Conservation (phyloP, 2,888 invertebrate genomes). For the Drosophila subquinaria region DNA sequence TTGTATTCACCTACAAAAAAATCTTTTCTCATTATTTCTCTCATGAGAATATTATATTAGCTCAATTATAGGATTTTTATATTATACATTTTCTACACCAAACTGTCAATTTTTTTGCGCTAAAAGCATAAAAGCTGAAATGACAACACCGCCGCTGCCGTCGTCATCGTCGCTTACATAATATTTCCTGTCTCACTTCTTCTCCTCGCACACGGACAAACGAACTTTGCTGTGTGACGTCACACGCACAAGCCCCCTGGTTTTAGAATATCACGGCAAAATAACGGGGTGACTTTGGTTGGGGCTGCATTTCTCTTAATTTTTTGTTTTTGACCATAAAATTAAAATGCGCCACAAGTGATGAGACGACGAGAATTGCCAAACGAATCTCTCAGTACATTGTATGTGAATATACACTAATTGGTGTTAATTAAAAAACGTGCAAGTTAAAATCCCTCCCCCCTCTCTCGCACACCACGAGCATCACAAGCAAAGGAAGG, state of each 20-base stretch:
- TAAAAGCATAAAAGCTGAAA: neutral
- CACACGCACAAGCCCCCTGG: slow-evolving; percentile 48
- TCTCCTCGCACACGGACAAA: neutral
- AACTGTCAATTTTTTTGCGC: no score
- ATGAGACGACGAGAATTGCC: slow-evolving; percentile 21
- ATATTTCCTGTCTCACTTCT: slow-evolving; percentile 23
- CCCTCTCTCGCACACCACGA: neutral
- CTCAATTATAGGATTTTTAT: no score
- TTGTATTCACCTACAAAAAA: no score
- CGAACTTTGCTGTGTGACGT: slow-evolving; percentile 56
- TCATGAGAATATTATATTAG: no score
- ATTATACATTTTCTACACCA: no score
- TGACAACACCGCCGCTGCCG: neutral
- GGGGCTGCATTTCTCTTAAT: slow-evolving; percentile 15
- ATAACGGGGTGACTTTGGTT: slow-evolving; percentile 26
- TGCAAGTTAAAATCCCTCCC: slow-evolving; percentile 14
- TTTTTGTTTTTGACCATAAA: slow-evolving; percentile 36
- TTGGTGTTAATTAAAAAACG: slow-evolving; percentile 70
- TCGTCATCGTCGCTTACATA: slow-evolving; percentile 53
- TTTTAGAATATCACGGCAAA: slow-evolving; percentile 11
- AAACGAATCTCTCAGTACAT: neutral
- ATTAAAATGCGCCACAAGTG: slow-evolving; percentile 59
- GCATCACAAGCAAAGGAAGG: slow-evolving; percentile 3
- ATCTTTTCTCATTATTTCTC: no score
- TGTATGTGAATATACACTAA: slow-evolving; percentile 44